Base-by-base conservation (phyloP, 2,797 vertebrate species). In the Gambelia wislizenii region DNA sequence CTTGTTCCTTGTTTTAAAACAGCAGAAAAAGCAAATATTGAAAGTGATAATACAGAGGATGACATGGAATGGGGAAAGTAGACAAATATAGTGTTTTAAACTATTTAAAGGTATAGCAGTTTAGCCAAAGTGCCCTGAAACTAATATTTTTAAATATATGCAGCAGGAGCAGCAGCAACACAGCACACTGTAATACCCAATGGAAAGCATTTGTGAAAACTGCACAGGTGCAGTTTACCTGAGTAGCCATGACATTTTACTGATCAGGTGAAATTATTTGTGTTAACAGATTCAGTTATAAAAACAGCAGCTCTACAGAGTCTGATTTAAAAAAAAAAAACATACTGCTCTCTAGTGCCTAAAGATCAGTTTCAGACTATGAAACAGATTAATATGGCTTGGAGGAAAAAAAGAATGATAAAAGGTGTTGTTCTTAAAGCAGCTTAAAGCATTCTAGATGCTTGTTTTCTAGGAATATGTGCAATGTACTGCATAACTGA, bases 81-180 rank as follows among this genome's bases (percentile, higher is more conserved):
- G 83, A 94, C 67, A 92, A 90, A 84, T 79, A 95, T 97, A 98
- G 97, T 97, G 97, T 97, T 96, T 85, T 27, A 93, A 91, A 93
- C 77, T 44, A 90, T 83, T 79, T 75, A 90, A 96, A 87, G 94
- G 88, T 83, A 92, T 7, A 92, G 93, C 75, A 91, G 82, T 70
- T 90, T 84, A 81, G 83, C 89, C 14, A 91, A 93, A 86, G 13
- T 86, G 79, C 64, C 79, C 76, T 52, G 67, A 80, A 92, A 64
- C 0, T 83, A 87, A 56, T 75, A 79, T 56, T 79, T 81, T 52
- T 87, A 86, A 36, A 89, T 89, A 85, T 49, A 67, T 0, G 25
- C 90, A 91, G 44, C n/a, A n/a, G 20, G 64, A 88, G 16, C 70
- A 30, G 27, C 72, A 87, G 12, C 70, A 89, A 72, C 84, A 81